Percentiles rank a stretch among this genome's conserved stretches.
phyloP scores from a whole-genome alignment of 2,113 vertebrate species.

The Myrmophylax atrothorax region DNA sequence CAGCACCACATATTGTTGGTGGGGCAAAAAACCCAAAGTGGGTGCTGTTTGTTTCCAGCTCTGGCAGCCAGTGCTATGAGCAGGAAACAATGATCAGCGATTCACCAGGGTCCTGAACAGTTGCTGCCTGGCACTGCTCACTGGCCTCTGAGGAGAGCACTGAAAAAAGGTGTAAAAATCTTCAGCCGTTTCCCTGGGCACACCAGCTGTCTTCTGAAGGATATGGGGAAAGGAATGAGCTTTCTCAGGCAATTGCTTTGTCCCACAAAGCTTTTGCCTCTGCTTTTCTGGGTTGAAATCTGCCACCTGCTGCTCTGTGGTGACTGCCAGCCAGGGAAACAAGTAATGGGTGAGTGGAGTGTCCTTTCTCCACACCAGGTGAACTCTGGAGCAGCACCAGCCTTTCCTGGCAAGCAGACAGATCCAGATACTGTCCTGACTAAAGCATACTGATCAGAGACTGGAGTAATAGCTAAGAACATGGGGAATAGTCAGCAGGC shows the following conservation, averaged over 20 bases:
- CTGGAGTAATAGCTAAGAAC: background rate
- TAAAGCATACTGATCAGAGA: background rate
- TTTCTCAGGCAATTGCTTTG: background rate
- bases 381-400: background rate
- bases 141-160: accelerated
- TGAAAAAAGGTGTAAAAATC: background rate
- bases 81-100: background rate
- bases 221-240: accelerated
- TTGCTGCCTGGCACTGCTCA: background rate
- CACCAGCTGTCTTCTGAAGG: accelerated
- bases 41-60: background rate
- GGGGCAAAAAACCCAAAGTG: background rate
- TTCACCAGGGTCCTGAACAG: accelerated
- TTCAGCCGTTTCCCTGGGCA: accelerated
- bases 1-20: background rate
- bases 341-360: accelerated
- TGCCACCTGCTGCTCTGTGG: background rate
- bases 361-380: accelerated
- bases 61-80: background rate
- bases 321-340: background rate
- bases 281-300: background rate
- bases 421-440: background rate
- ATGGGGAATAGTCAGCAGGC: background rate
- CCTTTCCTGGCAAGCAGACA: background rate
- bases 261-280: accelerated